These are phyloP conservation scores for Palythoa grandis DNA, from an alignment of 92 coral and sea anemone genomes.

Conservation along the genomic window DNA sequence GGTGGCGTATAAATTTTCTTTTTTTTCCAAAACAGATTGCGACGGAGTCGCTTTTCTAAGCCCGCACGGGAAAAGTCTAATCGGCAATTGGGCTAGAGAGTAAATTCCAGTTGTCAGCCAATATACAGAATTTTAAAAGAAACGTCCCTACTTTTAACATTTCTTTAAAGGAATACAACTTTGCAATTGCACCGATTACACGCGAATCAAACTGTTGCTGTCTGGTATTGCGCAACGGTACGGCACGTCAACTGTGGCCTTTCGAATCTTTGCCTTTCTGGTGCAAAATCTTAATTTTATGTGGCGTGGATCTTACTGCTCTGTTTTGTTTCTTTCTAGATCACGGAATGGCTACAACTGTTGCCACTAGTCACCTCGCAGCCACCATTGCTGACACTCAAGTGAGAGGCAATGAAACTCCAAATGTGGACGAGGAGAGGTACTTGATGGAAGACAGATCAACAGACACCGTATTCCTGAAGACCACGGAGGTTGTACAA, in stretches of 20 bases:
- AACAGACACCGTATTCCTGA: slow-evolving; percentile 30
- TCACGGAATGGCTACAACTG: slow-evolving; percentile 46
- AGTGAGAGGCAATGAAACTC: neutral
- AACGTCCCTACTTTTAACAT: too few relatives aligned
- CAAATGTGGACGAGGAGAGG: neutral
- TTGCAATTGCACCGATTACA: too few relatives aligned
- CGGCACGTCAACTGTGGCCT: too few relatives aligned
- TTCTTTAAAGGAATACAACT: too few relatives aligned
- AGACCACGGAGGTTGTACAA: slow-evolving; percentile 44
- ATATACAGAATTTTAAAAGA: too few relatives aligned
- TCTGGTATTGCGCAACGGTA: too few relatives aligned
- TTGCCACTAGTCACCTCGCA: slow-evolving; percentile 18
- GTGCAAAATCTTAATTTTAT: neutral
- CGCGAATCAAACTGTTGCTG: too few relatives aligned
- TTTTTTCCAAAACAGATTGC: neutral
- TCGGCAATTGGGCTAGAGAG: too few relatives aligned
- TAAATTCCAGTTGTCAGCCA: too few relatives aligned
- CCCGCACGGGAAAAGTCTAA: too few relatives aligned
- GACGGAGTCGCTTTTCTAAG: too few relatives aligned
- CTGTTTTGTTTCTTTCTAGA: neutral
- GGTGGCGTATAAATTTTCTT: too few relatives aligned
- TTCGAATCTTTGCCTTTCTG: neutral
- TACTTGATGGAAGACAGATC: slow-evolving; percentile 45
- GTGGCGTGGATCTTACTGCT: neutral
- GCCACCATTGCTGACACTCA: slow-evolving; percentile 38